Conservation (phyloP, 1,140 invertebrate species). For the Kradibia gibbosae region DNA sequence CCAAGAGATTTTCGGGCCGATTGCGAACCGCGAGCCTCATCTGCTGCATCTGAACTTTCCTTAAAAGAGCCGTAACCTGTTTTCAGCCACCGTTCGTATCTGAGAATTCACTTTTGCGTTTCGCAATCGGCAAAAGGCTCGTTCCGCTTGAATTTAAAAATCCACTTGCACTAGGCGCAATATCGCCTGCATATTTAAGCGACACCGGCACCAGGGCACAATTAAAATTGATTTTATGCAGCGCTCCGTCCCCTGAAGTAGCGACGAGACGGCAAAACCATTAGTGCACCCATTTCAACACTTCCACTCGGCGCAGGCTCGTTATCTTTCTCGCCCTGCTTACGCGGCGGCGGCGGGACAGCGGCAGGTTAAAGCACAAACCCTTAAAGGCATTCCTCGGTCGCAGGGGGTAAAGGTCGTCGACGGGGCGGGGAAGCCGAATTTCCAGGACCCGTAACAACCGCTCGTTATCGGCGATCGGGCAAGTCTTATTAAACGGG, state of each 20-base stretch:
- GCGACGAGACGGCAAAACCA: not conserved
- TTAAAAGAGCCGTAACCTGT: not conserved
- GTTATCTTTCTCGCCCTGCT: not conserved
- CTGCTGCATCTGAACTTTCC: not conserved
- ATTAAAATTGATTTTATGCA: not conserved
- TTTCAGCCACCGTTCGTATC: not conserved
- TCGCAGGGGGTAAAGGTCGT: too few relatives aligned
- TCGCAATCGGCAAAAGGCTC: not conserved
- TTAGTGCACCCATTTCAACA: not conserved
- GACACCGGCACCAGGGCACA: not conserved
- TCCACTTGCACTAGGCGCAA: not conserved
- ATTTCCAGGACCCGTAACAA: too few relatives aligned
- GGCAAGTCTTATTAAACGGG: too few relatives aligned
- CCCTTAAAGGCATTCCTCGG: too few relatives aligned
- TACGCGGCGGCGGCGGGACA: too few relatives aligned
- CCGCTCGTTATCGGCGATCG: too few relatives aligned
- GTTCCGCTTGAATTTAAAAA: not conserved
- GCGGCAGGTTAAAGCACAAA: too few relatives aligned
- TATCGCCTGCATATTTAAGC: not conserved
- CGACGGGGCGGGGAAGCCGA: not conserved
- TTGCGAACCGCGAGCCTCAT: not conserved
- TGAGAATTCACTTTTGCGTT: not conserved
- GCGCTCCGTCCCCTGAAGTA: not conserved
- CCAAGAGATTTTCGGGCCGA: not conserved
- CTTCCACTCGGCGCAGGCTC: not conserved